These are phyloP conservation scores for Marasmarcha lunaedactyla DNA, from an alignment of 2,888 invertebrate species.

Conservation along the genomic window DNA sequence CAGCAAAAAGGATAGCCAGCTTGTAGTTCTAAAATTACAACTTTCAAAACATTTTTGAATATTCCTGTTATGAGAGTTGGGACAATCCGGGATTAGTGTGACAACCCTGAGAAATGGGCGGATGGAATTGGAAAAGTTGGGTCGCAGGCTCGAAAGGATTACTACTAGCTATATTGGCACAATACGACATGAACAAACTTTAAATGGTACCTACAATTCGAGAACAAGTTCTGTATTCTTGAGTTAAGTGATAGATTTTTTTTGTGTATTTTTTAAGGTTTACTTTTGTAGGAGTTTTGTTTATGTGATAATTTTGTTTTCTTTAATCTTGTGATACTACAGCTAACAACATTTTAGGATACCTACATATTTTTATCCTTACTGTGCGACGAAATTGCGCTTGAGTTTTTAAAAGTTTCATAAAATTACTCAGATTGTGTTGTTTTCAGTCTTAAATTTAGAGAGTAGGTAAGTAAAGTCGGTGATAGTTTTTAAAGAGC, in stretches of 20 bases:
- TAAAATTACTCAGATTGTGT: too few species aligned
- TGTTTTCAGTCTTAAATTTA: too few species aligned
- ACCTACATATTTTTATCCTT: too few species aligned
- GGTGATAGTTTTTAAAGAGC: too few species aligned
- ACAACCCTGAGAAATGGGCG: conserved; percentile 42
- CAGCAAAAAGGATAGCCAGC: conserved; percentile 25
- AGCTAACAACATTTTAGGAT: too few species aligned
- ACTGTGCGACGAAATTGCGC: too few species aligned
- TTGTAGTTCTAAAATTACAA: conserved; percentile 29
- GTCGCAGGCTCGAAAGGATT: conserved; percentile 33
- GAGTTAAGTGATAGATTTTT: too few species aligned
- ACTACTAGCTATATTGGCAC: conserved; percentile 34
- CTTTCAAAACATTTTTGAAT: conserved; percentile 35
- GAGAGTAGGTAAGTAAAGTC: too few species aligned
- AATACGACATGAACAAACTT: conserved; percentile 35
- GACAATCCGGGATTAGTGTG: conserved; percentile 35
- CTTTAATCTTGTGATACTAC: too few species aligned
- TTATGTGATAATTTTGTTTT: too few species aligned
- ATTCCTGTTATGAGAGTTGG: conserved; percentile 34
- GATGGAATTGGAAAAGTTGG: conserved; percentile 56
- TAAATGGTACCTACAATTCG: conserved; percentile 17
- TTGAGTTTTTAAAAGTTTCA: too few species aligned
- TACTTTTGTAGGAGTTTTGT: too few species aligned
- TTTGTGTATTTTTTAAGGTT: neutral
- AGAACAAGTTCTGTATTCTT: neutral